Evolutionary conservation across 2,888 invertebrate species (phyloP).

Genomic region (Eupithecia pulchellata): DNA sequence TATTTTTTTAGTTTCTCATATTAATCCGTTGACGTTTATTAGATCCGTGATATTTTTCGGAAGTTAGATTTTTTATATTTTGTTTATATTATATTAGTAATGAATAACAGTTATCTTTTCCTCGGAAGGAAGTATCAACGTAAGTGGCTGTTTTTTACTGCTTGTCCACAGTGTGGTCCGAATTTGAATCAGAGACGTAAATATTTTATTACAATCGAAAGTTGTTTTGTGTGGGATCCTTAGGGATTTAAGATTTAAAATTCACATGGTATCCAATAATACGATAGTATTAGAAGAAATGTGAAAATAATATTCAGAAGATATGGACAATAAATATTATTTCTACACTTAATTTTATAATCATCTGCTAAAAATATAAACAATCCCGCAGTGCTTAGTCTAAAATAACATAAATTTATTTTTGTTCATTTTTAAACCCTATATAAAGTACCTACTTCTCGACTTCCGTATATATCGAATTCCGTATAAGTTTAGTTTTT

Average conservation of each 20-base stretch:
- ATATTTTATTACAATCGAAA: neutral
- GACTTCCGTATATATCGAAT: too few relatives aligned
- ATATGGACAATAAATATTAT: neutral
- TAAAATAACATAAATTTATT: too few relatives aligned
- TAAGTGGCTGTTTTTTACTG: neutral
- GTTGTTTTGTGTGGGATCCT: neutral
- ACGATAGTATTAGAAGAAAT: neutral
- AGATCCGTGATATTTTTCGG: neutral
- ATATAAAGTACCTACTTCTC: too few relatives aligned
- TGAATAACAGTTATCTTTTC: slow-evolving; percentile 1
- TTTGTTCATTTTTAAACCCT: too few relatives aligned
- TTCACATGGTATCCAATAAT: neutral
- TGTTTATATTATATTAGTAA: neutral
- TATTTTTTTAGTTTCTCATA: neutral
- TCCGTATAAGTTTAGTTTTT: too few relatives aligned
- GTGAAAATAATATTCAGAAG: neutral
- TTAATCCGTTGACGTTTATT: neutral
- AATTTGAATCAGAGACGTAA: neutral
- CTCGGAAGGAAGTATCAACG: slow-evolving; percentile 7
- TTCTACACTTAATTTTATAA: too few relatives aligned
- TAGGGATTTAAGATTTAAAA: neutral
- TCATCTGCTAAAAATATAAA: too few relatives aligned
- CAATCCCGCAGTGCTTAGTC: too few relatives aligned
- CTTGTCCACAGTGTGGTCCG: neutral
- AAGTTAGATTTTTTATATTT: neutral